Conservation (phyloP, 1,140 invertebrate species). For the Micrasema minimum region DNA sequence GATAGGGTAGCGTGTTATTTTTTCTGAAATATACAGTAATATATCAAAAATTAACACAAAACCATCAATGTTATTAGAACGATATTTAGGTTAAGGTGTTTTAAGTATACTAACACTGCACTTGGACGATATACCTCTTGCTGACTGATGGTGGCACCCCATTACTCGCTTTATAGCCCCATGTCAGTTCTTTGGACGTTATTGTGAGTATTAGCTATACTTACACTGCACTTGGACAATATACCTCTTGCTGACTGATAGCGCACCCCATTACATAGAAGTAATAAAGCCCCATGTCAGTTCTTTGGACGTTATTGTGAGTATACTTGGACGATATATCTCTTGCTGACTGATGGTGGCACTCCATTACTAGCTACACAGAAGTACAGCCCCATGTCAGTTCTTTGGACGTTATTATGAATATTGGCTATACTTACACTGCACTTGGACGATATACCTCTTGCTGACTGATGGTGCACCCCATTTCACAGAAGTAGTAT, state of each 20-base stretch:
- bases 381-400: slow-evolving; percentile 69
- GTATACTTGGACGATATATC: slow-evolving; percentile 74
- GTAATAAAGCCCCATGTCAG: slow-evolving; percentile 84
- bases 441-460: slow-evolving; percentile 73
- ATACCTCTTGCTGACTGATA: slow-evolving; percentile 76
- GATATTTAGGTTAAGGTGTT: too few relatives aligned
- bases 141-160: slow-evolving; percentile 75
- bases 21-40: too few relatives aligned
- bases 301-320: not conserved
- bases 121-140: slow-evolving; percentile 74
- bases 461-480: slow-evolving; percentile 76
- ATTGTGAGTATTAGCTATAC: slow-evolving; percentile 46
- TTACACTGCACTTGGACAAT: slow-evolving; percentile 75
- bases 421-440: slow-evolving; percentile 65
- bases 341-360: slow-evolving; percentile 75
- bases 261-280: slow-evolving; percentile 75
- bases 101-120: slow-evolving; percentile 70
- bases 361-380: slow-evolving; percentile 77
- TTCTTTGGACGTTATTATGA: not conserved
- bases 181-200: not conserved
- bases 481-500: slow-evolving; percentile 77
- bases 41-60: too few relatives aligned
- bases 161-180: slow-evolving; percentile 75
- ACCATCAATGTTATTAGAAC: too few relatives aligned
- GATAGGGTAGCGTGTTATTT: too few relatives aligned